Percentiles rank a stretch among this genome's conserved stretches.
phyloP scores from a whole-genome alignment of 2,888 invertebrate genomes.

The Campoplex nolae region DNA sequence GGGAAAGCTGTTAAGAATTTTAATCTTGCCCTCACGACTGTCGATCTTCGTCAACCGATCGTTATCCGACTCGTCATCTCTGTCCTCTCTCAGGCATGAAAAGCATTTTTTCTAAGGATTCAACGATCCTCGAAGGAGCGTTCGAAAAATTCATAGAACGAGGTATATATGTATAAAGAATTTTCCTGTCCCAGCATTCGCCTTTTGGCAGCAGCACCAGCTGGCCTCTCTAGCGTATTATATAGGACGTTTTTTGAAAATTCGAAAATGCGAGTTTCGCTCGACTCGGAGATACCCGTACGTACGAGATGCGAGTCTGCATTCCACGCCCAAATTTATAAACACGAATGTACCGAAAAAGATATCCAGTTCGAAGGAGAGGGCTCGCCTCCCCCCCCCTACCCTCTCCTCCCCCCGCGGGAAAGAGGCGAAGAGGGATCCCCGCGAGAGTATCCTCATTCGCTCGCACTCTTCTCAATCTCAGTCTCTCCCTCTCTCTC shows the following conservation, averaged over 20 bases:
- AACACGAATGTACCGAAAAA: slow-evolving; percentile 70
- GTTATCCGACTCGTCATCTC: neutral
- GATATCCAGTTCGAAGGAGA: slow-evolving; percentile 66
- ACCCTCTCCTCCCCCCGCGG: neutral
- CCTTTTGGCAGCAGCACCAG: neutral
- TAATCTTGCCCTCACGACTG: neutral
- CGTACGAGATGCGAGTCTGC: slow-evolving; percentile 63
- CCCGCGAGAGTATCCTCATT: neutral
- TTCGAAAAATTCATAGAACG: neutral
- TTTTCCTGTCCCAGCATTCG: neutral
- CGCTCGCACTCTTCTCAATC: neutral
- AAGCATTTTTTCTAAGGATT: neutral
- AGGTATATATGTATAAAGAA: neutral
- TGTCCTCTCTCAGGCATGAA: neutral
- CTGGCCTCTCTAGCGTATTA: neutral
- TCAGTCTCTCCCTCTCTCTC: neutral
- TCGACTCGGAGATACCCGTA: slow-evolving; percentile 34
- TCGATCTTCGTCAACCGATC: slow-evolving; percentile 9
- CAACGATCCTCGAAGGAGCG: neutral
- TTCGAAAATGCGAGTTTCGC: neutral
- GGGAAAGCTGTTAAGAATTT: neutral
- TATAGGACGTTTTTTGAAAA: neutral
- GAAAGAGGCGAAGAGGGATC: slow-evolving; percentile 8
- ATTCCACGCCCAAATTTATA: slow-evolving; percentile 70
- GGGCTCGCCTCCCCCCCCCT: neutral